Evolutionary conservation across 1,140 invertebrate genomes (phyloP).

Genomic region (Drosophila novamexicana): DNA sequence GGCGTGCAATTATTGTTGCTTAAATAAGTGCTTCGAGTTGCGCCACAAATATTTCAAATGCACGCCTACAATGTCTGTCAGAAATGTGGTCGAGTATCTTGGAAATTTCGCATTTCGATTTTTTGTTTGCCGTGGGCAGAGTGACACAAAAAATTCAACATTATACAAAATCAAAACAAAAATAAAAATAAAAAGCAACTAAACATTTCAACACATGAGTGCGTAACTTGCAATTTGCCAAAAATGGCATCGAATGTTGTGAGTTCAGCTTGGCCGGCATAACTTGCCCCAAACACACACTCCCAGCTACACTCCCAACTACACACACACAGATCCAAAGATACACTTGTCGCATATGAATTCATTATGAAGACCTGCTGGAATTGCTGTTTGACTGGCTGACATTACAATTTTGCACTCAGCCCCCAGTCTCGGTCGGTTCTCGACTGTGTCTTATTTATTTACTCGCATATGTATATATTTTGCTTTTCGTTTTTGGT

Average conservation of each 20-base stretch:
- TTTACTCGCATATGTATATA: constrained; percentile 36
- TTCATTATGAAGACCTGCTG: constrained; percentile 60
- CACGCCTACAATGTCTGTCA: constrained; percentile 57
- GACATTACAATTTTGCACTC: constrained; percentile 55
- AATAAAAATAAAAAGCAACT: constrained; percentile 12
- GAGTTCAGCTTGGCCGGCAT: constrained; percentile 32
- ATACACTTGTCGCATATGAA: constrained; percentile 40
- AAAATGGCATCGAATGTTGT: constrained; percentile 62
- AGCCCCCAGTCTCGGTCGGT: constrained; percentile 37
- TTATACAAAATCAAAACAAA: background rate
- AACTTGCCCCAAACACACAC: constrained; percentile 5
- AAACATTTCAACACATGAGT: constrained; percentile 56
- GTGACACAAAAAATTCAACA: constrained; percentile 42
- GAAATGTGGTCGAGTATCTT: constrained; percentile 26
- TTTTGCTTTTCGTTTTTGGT: constrained; percentile 16
- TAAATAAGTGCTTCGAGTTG: constrained; percentile 7
- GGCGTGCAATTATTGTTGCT: constrained; percentile 24
- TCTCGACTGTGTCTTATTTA: constrained; percentile 44
- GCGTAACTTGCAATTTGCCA: constrained; percentile 74
- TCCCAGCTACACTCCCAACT: background rate
- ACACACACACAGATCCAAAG: constrained; percentile 22
- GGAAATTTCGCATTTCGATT: constrained; percentile 30
- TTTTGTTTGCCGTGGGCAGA: constrained; percentile 49
- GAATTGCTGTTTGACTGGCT: constrained; percentile 14
- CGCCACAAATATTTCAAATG: constrained; percentile 43